Conservation (phyloP, 30 jellyfish, hydroid and myxozoan genomes). For the Turritopsis rubra region DNA sequence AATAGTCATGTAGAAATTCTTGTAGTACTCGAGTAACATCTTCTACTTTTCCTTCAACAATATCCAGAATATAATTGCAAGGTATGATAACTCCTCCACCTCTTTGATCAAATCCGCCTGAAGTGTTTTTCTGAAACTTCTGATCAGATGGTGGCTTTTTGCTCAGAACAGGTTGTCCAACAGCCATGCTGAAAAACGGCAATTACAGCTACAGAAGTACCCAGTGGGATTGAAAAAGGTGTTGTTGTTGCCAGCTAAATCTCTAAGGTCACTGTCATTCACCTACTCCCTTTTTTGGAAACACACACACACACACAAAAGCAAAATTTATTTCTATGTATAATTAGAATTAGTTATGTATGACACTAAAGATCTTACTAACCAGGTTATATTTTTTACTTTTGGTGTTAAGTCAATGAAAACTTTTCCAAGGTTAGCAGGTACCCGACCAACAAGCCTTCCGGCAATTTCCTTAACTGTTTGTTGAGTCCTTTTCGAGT, state of each 20-base stretch:
- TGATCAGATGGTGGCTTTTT: constrained; percentile 5
- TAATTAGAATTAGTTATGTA: too few relatives aligned
- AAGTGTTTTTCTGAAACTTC: neutral
- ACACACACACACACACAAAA: too few relatives aligned
- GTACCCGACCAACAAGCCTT: neutral
- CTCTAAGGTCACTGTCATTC: too few relatives aligned
- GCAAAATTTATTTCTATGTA: neutral
- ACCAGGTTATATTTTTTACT: neutral
- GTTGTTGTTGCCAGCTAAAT: too few relatives aligned
- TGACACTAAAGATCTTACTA: neutral
- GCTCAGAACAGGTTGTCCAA: neutral
- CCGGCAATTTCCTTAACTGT: neutral
- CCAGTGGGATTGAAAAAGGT: too few relatives aligned
- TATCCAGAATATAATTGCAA: neutral
- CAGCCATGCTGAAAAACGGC: neutral
- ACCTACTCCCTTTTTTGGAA: too few relatives aligned
- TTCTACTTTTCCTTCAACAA: neutral
- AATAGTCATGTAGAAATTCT: neutral
- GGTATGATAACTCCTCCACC: constrained; percentile 8
- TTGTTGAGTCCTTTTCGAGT: neutral
- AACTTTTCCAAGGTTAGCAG: neutral
- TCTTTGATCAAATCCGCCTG: neutral
- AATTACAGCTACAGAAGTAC: too few relatives aligned
- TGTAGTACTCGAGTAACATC: neutral
- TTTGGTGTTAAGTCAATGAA: neutral